Percentiles rank a stretch among this genome's conserved stretches.
phyloP scores from a whole-genome alignment of 2,888 invertebrate genomes.

The Lottia scabra region DNA sequence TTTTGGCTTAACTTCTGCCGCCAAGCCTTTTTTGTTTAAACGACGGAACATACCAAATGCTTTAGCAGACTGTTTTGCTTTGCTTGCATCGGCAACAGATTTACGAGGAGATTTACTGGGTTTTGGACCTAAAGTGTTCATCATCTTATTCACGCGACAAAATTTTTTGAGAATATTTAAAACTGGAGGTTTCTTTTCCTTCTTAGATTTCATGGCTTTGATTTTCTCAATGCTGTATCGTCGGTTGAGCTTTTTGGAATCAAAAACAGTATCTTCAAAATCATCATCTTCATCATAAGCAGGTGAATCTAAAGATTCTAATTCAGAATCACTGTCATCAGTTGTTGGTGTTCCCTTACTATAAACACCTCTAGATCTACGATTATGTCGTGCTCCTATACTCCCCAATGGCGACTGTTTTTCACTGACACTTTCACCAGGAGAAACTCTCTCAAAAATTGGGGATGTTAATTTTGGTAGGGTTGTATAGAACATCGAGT shows the following conservation, averaged over 20 bases:
- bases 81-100: not conserved
- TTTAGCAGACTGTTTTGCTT: not conserved
- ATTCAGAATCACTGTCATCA: not conserved
- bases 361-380: not conserved
- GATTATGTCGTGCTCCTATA: not conserved
- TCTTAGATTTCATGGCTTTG: slow-evolving; percentile 4
- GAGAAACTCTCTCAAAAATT: not conserved
- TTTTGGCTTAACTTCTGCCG: not conserved
- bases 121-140: slow-evolving; percentile 8
- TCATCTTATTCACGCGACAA: not conserved
- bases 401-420: not conserved
- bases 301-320: not conserved
- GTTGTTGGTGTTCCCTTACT: not conserved
- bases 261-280: slow-evolving; percentile 6
- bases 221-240: slow-evolving; percentile 24
- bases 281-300: not conserved
- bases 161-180: slow-evolving; percentile 13
- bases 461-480: not conserved
- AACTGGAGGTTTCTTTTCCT: slow-evolving; percentile 8
- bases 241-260: slow-evolving; percentile 20
- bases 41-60: not conserved
- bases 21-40: not conserved
- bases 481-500: not conserved
- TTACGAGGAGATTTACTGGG: not conserved
- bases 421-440: not conserved